phyloP scores from a whole-genome alignment of 2,888 invertebrate genomes.

The Tetragonisca angustula region DNA sequence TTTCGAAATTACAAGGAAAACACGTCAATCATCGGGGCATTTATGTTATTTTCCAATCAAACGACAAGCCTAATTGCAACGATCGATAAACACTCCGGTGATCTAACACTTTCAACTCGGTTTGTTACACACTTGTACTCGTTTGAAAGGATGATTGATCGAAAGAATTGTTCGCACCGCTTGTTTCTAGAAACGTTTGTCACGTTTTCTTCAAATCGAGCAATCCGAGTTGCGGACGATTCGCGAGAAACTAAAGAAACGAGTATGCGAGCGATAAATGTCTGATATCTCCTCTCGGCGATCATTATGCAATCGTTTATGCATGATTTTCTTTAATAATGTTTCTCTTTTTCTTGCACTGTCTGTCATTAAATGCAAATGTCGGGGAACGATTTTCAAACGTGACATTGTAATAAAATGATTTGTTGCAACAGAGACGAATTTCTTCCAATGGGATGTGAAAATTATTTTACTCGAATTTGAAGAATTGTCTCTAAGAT shows the following conservation, averaged over 20 bases:
- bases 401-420: background rate
- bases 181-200: background rate
- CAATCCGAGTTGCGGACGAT: background rate
- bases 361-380: background rate
- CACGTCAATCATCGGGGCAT: background rate
- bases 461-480: too few relatives aligned
- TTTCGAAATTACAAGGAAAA: background rate
- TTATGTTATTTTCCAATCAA: background rate
- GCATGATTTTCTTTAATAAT: background rate
- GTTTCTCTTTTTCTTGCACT: background rate
- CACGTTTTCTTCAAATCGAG: background rate
- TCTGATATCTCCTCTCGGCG: background rate
- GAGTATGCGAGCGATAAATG: background rate
- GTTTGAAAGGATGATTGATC: background rate
- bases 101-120: background rate
- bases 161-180: background rate
- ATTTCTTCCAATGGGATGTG: background rate
- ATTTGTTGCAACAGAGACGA: background rate
- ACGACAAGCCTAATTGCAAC: background rate
- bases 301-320: background rate
- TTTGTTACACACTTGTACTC: background rate
- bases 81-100: background rate
- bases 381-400: background rate
- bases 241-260: background rate
- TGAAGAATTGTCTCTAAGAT: too few relatives aligned